Evolutionary conservation across 2,797 vertebrate species (phyloP).

Genomic region (Triplophysa yarkandensis): DNA sequence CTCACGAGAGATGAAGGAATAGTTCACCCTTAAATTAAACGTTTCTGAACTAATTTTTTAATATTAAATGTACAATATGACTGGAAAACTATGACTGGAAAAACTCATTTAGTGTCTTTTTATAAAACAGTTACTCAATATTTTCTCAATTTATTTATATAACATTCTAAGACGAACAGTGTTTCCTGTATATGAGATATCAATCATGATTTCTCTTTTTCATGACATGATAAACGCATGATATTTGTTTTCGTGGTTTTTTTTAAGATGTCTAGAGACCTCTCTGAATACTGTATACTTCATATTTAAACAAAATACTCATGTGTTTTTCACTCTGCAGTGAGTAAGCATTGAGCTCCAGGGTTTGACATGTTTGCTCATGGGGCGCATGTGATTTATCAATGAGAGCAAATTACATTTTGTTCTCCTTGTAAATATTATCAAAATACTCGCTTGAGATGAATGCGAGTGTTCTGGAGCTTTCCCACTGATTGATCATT

Average conservation of each 20-base stretch:
- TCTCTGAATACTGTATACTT: background rate
- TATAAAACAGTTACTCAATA: too few relatives aligned
- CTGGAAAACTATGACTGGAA: too few relatives aligned
- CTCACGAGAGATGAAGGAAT: background rate
- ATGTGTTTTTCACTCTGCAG: background rate
- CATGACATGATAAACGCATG: background rate
- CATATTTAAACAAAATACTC: conserved; percentile 6
- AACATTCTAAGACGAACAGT: background rate
- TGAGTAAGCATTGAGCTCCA: conserved; percentile 25
- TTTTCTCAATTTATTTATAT: background rate
- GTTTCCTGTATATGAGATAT: background rate
- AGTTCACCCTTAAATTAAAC: background rate
- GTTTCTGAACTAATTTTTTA: too few relatives aligned
- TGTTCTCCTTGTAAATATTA: conserved; percentile 43
- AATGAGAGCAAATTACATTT: conserved; percentile 42
- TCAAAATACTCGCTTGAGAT: conserved; percentile 48
- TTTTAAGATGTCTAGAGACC: background rate
- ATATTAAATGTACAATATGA: too few relatives aligned
- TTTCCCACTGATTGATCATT: conserved; percentile 42
- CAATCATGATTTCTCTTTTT: background rate
- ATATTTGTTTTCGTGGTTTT: background rate
- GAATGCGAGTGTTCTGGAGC: conserved; percentile 35
- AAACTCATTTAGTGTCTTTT: too few relatives aligned
- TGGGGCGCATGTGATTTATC: conserved; percentile 21
- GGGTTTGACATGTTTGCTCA: conserved; percentile 36